phyloP scores from a whole-genome alignment of 2,797 vertebrate species.

The Alectoris magna region DNA sequence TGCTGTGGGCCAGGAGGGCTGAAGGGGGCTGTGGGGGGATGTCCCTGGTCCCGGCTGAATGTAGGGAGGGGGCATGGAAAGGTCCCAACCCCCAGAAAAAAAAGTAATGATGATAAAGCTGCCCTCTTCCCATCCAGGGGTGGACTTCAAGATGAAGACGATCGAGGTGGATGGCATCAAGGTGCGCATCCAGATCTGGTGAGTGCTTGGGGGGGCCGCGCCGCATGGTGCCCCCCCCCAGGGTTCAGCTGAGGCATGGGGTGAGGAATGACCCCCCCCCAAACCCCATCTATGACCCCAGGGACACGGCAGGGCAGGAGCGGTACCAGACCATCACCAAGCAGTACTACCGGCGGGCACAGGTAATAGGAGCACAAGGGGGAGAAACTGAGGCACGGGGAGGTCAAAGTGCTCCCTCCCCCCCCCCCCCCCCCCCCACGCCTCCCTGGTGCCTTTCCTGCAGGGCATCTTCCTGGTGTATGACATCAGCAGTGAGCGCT shows the following conservation, averaged over 20 bases:
- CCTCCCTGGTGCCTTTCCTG: neutral
- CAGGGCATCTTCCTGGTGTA: slow-evolving; percentile 95
- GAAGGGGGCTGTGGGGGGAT: too few species aligned
- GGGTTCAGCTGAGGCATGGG: neutral
- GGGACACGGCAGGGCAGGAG: slow-evolving; percentile 97
- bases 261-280: neutral
- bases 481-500: slow-evolving; percentile 89
- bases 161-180: slow-evolving; percentile 92
- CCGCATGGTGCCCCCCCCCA: accelerated
- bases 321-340: slow-evolving; percentile 96
- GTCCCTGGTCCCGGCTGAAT: too few species aligned
- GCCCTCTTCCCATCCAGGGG: neutral
- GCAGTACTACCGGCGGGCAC: slow-evolving; percentile 95
- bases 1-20: too few species aligned
- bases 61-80: neutral
- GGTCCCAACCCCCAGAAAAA: neutral
- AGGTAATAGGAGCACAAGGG: slow-evolving; percentile 80
- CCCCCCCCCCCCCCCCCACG: too few species aligned
- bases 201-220: slow-evolving; percentile 62
- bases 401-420: accelerated
- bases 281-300: neutral
- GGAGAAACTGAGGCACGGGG: neutral
- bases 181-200: slow-evolving; percentile 97
- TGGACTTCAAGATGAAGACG: slow-evolving; percentile 99
- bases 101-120: too few species aligned